phyloP scores from a whole-genome alignment of 2,797 vertebrate genomes.

The Diplodus puntazzo region DNA sequence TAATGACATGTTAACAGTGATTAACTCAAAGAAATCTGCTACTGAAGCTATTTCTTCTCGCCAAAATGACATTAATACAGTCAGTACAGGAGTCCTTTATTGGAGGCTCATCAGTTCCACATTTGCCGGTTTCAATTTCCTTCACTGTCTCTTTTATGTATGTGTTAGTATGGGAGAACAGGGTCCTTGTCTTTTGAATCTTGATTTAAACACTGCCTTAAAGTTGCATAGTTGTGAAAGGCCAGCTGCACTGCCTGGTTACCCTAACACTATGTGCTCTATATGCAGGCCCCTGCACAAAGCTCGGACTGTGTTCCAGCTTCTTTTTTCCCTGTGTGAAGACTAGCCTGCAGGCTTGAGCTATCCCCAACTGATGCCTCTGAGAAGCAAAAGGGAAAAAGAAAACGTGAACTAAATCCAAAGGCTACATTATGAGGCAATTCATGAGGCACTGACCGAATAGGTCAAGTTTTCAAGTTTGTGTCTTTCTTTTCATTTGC shows the following conservation, averaged over 20 bases:
- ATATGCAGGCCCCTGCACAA: slow-evolving; percentile 80
- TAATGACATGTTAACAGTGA: background rate
- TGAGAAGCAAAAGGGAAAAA: slow-evolving; percentile 53
- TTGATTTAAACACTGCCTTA: slow-evolving; percentile 83
- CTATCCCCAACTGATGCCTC: slow-evolving; percentile 55
- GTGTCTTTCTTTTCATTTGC: background rate
- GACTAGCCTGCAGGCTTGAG: slow-evolving; percentile 57
- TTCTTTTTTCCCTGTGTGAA: slow-evolving; percentile 68
- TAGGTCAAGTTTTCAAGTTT: slow-evolving; percentile 20
- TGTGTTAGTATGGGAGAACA: slow-evolving; percentile 68
- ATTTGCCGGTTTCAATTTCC: slow-evolving; percentile 29
- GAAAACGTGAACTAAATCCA: slow-evolving; percentile 66
- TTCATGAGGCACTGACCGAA: slow-evolving; percentile 30
- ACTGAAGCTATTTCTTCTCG: background rate
- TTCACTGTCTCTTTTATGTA: slow-evolving; percentile 36
- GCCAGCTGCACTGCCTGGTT: slow-evolving; percentile 86
- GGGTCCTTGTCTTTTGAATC: slow-evolving; percentile 74
- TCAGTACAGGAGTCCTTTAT: background rate
- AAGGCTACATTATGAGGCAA: slow-evolving; percentile 49
- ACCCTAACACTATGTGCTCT: slow-evolving; percentile 85
- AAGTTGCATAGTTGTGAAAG: slow-evolving; percentile 82
- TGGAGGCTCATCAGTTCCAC: slow-evolving; percentile 38
- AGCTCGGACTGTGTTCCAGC: slow-evolving; percentile 74
- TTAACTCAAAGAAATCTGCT: background rate
- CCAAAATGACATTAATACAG: background rate